Base-by-base conservation (phyloP, 2,888 invertebrate genomes). In the Apodemia zela region DNA sequence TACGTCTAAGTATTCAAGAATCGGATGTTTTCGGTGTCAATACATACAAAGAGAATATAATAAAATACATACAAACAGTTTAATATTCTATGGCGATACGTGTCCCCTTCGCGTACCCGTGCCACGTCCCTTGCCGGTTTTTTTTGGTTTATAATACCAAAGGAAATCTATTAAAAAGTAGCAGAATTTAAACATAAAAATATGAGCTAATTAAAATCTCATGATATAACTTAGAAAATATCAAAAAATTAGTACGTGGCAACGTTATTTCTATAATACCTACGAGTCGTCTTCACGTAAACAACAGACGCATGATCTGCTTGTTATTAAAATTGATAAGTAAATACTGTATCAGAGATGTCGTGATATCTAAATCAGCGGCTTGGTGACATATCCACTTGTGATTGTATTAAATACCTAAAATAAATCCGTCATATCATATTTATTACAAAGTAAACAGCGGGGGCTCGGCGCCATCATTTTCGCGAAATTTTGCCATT, bases 291-390 rank as follows among this genome's bases (percentile, higher is more conserved):
- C 82, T 80, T 64, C 77, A 74, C 18, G 60, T 72, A 76, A 81
- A 84, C 71, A 78, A 64, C 64, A 67, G 69, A 68, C 69, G 73
- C 87, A 87, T 85, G 87, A 84, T 78, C 49, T 60, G 60, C 62
- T 62, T 63, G 21, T 63, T 63, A 63, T 65, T 63, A 62, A 42
- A 35, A 33, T 17, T 42, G 33, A 29, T 51, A 54, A 60, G 64
- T 61, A 61, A 64, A 67, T 58, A 67, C 15, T 59, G 59, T 60
- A 63, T 60, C 64, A 66, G 60, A 58, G 71, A 54, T 35, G 21
- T 85, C 89, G 89, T 89, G 89, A 87, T 81, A 68, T 66, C 62
- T 65, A 70, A 82, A 89, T 89, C 78, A 89, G 70, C 84, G 81
- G 80, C 72, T 79, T 13, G 45, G 51, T 49, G 51, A 21, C 62